Evolutionary conservation across 1,140 invertebrate species (phyloP).

Genomic region (Cataglyphis hispanica): DNA sequence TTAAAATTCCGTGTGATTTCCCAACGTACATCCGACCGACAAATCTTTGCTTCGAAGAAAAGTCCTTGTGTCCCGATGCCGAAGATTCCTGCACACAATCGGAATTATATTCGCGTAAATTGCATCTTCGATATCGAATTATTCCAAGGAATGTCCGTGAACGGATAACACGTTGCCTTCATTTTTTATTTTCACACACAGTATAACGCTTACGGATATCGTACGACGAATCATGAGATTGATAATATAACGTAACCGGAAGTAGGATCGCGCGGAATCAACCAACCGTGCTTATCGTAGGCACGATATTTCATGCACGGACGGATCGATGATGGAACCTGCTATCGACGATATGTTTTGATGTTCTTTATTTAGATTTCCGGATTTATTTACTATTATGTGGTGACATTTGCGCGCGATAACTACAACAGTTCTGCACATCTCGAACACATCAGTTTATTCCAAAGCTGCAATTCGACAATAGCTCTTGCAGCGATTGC

Average conservation of each 20-base stretch:
- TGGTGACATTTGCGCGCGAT: neutral
- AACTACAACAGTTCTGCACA: neutral
- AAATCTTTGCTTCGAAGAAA: constrained; percentile 89
- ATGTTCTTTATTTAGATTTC: constrained; percentile 25
- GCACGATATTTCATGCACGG: constrained; percentile 17
- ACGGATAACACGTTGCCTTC: neutral
- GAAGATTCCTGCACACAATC: constrained; percentile 86
- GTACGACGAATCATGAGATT: neutral
- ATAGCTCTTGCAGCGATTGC: too few relatives aligned
- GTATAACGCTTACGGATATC: neutral
- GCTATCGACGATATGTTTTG: neutral
- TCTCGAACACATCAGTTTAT: neutral
- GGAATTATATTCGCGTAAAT: constrained; percentile 88
- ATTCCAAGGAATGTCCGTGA: constrained; percentile 45
- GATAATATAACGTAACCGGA: neutral
- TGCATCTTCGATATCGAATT: constrained; percentile 78
- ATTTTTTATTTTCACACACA: neutral
- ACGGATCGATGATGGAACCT: constrained; percentile 5
- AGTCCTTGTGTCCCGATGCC: constrained; percentile 88
- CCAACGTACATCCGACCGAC: constrained; percentile 85
- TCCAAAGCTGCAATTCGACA: neutral
- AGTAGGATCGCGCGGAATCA: neutral
- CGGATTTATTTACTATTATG: neutral
- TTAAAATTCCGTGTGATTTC: constrained; percentile 27
- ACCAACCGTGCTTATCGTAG: neutral